A percentile compares a stretch with the other conserved stretches of the same genome.
These are phyloP conservation scores for Coendou prehensilis DNA, from an alignment of 2,797 vertebrate species.

Conservation along the genomic window DNA sequence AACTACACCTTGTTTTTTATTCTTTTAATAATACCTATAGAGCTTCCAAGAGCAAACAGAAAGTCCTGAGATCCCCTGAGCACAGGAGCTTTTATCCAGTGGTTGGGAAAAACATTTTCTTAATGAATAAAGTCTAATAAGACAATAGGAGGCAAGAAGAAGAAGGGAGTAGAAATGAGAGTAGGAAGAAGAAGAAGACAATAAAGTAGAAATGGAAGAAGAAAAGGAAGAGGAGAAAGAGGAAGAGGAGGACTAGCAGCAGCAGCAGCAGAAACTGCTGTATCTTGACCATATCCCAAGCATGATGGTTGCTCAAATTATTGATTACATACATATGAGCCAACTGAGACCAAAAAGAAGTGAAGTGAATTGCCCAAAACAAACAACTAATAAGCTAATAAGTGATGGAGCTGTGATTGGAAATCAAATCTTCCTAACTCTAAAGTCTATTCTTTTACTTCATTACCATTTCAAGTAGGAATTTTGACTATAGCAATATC, in stretches of 20 bases:
- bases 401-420: background rate
- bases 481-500: background rate
- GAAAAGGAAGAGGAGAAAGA: background rate
- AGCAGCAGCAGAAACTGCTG: background rate
- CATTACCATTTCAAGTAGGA: background rate
- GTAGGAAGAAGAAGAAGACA: background rate
- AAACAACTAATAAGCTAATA: background rate
- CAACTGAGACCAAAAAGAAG: background rate
- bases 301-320: background rate
- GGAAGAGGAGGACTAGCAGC: accelerated
- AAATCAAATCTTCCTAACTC: background rate
- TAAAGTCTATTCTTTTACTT: background rate
- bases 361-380: background rate
- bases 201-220: too few relatives aligned
- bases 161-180: background rate
- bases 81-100: background rate
- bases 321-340: background rate
- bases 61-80: background rate
- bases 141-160: background rate
- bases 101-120: background rate
- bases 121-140: background rate
- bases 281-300: background rate
- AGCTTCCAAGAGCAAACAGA: background rate
- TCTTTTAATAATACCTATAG: background rate
- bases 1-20: background rate